phyloP scores from a whole-genome alignment of 37 sponge, comb jelly and placozoan species.

The Hormiphora californensis region DNA sequence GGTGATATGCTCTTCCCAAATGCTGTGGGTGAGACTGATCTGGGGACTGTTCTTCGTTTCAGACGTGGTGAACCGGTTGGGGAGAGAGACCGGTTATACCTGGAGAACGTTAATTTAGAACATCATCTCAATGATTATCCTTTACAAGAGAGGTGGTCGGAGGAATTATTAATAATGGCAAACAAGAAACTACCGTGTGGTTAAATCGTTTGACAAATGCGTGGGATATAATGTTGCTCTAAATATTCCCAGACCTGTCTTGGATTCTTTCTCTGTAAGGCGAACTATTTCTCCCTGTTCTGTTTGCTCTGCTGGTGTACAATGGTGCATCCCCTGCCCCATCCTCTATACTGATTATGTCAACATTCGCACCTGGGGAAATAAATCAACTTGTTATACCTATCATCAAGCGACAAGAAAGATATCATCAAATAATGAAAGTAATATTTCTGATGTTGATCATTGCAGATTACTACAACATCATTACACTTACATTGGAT shows the following conservation, averaged over 20 bases:
- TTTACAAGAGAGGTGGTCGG: neutral
- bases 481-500: neutral
- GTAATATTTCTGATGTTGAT: neutral
- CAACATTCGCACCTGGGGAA: constrained; percentile 28
- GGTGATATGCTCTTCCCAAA: neutral
- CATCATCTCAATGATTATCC: too few relatives aligned
- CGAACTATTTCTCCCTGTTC: neutral
- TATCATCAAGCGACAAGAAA: neutral
- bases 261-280: constrained; percentile 40
- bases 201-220: neutral
- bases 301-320: neutral
- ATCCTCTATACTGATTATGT: constrained; percentile 35
- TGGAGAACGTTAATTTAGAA: neutral
- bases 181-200: neutral
- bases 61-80: constrained; percentile 41
- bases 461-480: neutral
- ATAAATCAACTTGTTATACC: neutral
- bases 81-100: constrained; percentile 38
- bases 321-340: neutral
- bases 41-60: too few relatives aligned
- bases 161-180: neutral
- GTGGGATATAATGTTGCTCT: neutral
- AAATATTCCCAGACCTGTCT: neutral
- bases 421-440: neutral
- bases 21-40: neutral